Evolutionary conservation across 2,888 invertebrate genomes (phyloP).

Genomic region (Amblyteles armatorius): DNA sequence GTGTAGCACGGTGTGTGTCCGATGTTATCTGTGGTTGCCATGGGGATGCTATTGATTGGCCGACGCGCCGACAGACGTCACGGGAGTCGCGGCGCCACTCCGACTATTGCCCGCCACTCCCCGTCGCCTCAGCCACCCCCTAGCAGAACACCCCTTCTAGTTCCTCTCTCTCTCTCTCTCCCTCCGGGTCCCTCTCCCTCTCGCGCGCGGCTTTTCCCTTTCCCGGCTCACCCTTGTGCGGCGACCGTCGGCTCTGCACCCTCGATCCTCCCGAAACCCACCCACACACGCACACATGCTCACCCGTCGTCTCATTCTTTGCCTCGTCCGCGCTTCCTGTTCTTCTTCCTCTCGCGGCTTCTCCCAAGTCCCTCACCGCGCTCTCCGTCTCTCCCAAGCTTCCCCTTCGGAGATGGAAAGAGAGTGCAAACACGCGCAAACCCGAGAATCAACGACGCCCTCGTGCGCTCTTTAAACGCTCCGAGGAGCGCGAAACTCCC

Average conservation of each 20-base stretch:
- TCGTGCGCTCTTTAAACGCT: slow-evolving; percentile 18
- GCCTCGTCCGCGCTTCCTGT: slow-evolving; percentile 8
- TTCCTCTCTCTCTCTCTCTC: slow-evolving; percentile 36
- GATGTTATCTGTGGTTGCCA: slow-evolving; percentile 85
- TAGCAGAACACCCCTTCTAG: slow-evolving; percentile 64
- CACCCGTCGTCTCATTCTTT: slow-evolving; percentile 36
- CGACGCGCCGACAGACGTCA: slow-evolving; percentile 85
- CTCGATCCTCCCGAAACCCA: slow-evolving; percentile 29
- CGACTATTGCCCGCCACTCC: slow-evolving; percentile 85
- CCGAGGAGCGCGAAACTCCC: slow-evolving; percentile 21
- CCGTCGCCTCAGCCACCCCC: slow-evolving; percentile 64
- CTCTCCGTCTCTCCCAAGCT: slow-evolving; percentile 2
- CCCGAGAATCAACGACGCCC: slow-evolving; percentile 12
- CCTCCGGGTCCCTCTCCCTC: slow-evolving; percentile 24
- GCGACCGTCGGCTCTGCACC: slow-evolving; percentile 50
- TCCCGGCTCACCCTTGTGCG: slow-evolving; percentile 46
- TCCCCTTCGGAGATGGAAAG: background rate
- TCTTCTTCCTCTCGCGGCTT: slow-evolving; percentile 19
- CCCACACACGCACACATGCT: slow-evolving; percentile 4
- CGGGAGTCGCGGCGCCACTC: slow-evolving; percentile 86
- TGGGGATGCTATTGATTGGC: slow-evolving; percentile 85
- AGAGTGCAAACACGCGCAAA: background rate
- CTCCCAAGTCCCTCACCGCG: background rate
- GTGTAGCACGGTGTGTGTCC: slow-evolving; percentile 82
- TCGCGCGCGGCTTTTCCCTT: slow-evolving; percentile 55